Conservation (phyloP, 2,113 vertebrate species). For the Boleophthalmus pectinirostris region DNA sequence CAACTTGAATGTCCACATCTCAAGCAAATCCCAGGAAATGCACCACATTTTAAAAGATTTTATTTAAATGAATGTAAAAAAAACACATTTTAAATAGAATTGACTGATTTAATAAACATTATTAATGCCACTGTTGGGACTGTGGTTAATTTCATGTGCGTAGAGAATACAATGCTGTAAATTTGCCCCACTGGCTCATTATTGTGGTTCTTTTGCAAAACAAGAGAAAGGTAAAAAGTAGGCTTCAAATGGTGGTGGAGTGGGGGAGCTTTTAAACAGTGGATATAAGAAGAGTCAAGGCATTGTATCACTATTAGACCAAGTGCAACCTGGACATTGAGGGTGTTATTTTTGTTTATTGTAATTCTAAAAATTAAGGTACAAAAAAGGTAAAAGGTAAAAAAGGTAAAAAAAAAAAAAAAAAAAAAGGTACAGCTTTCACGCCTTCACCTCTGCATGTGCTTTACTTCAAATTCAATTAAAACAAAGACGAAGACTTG, state of each 20-base stretch:
- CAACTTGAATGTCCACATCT: constrained; percentile 35
- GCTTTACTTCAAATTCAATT: too few relatives aligned
- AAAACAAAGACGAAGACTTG: too few relatives aligned
- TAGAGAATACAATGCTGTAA: background rate
- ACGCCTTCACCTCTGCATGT: too few relatives aligned
- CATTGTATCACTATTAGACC: too few relatives aligned
- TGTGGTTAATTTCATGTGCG: constrained; percentile 10
- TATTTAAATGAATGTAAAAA: constrained; percentile 45
- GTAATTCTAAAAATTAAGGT: too few relatives aligned
- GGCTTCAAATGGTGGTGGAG: background rate
- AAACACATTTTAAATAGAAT: constrained; percentile 27
- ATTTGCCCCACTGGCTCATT: constrained; percentile 10
- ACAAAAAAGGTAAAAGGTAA: too few relatives aligned
- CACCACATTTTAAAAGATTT: constrained; percentile 44
- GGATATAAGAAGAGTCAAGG: background rate
- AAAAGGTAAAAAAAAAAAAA: too few relatives aligned
- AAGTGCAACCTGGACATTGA: too few relatives aligned
- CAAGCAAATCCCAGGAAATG: constrained; percentile 35
- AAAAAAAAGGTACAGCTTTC: too few relatives aligned
- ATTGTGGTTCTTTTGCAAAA: background rate
- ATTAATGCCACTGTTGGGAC: background rate
- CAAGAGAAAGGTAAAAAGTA: background rate
- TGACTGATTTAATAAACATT: constrained; percentile 36
- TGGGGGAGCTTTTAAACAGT: background rate
- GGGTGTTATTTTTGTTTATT: too few relatives aligned